Evolutionary conservation across 2,888 invertebrate genomes (phyloP), one percentile per base, ranked within the genome.

Genomic region (Epirrita christyi): DNA sequence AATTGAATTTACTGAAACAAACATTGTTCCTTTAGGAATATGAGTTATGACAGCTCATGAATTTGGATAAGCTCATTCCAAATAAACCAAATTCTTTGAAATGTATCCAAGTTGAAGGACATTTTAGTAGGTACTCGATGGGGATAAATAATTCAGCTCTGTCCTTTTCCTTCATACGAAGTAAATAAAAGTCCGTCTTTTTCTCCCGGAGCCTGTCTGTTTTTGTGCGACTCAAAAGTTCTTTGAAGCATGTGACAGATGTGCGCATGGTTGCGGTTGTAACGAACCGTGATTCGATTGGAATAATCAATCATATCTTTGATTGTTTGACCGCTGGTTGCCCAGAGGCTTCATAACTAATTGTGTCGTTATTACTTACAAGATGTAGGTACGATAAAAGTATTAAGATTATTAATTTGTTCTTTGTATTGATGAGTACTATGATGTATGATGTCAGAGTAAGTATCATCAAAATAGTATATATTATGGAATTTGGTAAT

Each of bases 241-340:
- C 85, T 70, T 67, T 85, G 85, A 78, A 88, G 78, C 90, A 86
- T 90, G 81, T 83, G 89, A 90, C 91, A 90, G 90, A 89, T 90
- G 91, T 81, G 88, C 87, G 90, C 90, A 80, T 86, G 88, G 84
- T 73, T 86, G 89, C 80, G 85, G 85, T 78, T 79, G 75, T 88
- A 91, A 90, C 90, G 88, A 90, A 87, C 83, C 91, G 79, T 87
- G 83, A 80, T 83, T 83, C 80, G 81, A 88, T 88, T 80, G 82
- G 83, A 83, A 88, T 88, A 88, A 90, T 90, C 91, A 90, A 90
- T 91, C 89, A 89, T 83, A 86, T 81, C 80, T 85, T 80, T 83
- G 85, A 87, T 85, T 87, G 85, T 89, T 83, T 86, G 85, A 84
- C 84, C 80, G 79, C 78, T 79, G 76, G 68, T 71, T 76, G 45